Base-by-base conservation (phyloP, 2,113 vertebrate species). In the Hiodon tergisus region DNA sequence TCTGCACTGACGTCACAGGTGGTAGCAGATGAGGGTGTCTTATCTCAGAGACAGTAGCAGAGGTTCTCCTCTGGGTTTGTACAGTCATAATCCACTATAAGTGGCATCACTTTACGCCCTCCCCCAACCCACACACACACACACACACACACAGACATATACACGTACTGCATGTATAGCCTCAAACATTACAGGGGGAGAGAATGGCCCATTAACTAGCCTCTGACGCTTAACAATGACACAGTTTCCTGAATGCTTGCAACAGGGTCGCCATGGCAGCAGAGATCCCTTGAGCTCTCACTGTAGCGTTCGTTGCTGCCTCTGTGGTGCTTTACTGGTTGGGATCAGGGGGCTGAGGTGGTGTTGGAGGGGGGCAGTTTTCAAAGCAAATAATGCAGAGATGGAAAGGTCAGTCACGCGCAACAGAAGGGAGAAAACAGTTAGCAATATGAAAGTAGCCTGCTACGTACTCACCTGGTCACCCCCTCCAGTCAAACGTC, bases 201-300 rank as follows among this genome's bases (percentile, higher is more conserved):
- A 63, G 57, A 53, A 11, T 51, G 51, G 16, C 31, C 48, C 71
- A 63, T 73, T 73, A 8, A 61, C 14, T n/a, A 61, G 51, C 62
- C 68, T 5, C 46, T 51, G n/a, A 48, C 55, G 52, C 47, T 53
- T 59, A 76, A 53, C 68, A 66, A 62, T 55, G 71, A 73, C 57
- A 65, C 60, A 47, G 52, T 31, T 58, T 52, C 52, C 60, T 57
- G 48, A 77, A 61, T 53, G 62, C 59, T 66, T 4, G 14, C 59
- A 66, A 65, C 60, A 17, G 68, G 75, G 75, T 77, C 60, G 50
- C 69, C 75, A 77, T 77, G 61, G 69, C 69, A 72, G 52, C 69
- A 11, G 60, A 48, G 52, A 47, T 72, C 69, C 75, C 68, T 77
- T 63, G 61, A 65, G 75, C 69, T 48, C 53, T 48, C 65, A 59